These are phyloP conservation scores for Danio tinwini DNA, from an alignment of 2,797 vertebrate genomes.

Conservation along the genomic window DNA sequence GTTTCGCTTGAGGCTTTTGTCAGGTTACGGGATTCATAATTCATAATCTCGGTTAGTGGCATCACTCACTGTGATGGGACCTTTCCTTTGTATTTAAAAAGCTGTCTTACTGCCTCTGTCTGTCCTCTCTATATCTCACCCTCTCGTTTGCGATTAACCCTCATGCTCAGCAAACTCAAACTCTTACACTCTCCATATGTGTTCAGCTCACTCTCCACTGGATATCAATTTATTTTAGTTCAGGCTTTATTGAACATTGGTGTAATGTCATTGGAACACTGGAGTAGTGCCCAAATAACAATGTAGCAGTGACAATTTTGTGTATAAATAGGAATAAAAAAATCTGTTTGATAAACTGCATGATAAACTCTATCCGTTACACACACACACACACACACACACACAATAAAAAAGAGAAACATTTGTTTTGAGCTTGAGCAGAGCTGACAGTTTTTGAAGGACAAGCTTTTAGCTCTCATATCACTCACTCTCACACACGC, in stretches of 20 bases:
- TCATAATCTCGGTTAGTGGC: slow-evolving; percentile 32
- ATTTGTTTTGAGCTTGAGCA: slow-evolving; percentile 53
- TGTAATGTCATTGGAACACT: background rate
- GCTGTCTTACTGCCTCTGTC: background rate
- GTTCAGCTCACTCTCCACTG: slow-evolving; percentile 24
- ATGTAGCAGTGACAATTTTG: background rate
- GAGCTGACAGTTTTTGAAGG: slow-evolving; percentile 60
- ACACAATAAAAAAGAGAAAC: slow-evolving; percentile 32
- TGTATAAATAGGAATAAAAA: slow-evolving; percentile 7
- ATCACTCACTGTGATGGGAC: slow-evolving; percentile 35
- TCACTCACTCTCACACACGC: slow-evolving; percentile 50
- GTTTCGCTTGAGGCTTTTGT: slow-evolving; percentile 24
- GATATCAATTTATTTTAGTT: slow-evolving; percentile 37
- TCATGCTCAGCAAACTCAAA: slow-evolving; percentile 17
- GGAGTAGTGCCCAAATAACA: slow-evolving; percentile 14
- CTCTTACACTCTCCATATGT: slow-evolving; percentile 31
- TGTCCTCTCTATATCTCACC: background rate
- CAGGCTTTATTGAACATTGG: slow-evolving; percentile 32
- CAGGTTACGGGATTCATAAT: slow-evolving; percentile 36
- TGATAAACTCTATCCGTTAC: slow-evolving; percentile 14
- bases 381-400: slow-evolving; percentile 12
- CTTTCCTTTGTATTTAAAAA: slow-evolving; percentile 43
- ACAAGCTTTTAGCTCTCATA: slow-evolving; percentile 63
- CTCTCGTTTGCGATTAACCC: slow-evolving; percentile 15
- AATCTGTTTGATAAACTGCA: slow-evolving; percentile 26